Base-by-base conservation (phyloP, 1,140 invertebrate genomes). In the Ostrea denselamellosa region DNA sequence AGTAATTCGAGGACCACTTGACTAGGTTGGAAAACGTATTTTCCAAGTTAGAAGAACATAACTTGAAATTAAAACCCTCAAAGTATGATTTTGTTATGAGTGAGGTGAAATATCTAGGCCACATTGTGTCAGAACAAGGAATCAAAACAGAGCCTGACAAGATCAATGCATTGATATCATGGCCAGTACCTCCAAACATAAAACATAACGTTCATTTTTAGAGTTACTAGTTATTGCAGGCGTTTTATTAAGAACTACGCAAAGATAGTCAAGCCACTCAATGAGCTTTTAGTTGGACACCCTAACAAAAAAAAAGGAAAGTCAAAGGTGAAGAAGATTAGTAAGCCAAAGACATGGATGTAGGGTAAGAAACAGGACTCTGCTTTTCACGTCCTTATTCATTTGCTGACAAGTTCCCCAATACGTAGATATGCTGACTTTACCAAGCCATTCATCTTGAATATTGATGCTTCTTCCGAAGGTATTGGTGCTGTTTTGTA, bases 1-100 rank as follows among this genome's bases (percentile, higher is more conserved):
- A 52, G 9, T 84, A 85, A 65, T 90, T 90, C 87, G 62, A 90
- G 0, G 83, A 88, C 22, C 91, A 92, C 85, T 44, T 91, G 2
- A n/a, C 62, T 5, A 71, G 88, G 53, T 83, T 91, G 22, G 19
- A 56, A 28, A 22, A 87, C n/a, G 86, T 92, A 10, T 90, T 91
- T 53, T 14, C 87, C 14, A 86, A 82, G 17, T 54, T 92, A 0
- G 65, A 83, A 25, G 19, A 88, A 52, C 77, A 83, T 54, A 81
- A 83, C 22, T 51, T 91, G 2, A 89, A 53, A 8, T 52, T 90
- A 0, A 88, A 89, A 85, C 89, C 90, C 3, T 56, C 9, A 3
- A 91, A 91, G 85, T 90, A 89, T 86, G n/a, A 65, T 14, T 87
- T 87, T 53, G 56, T 58, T 34, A 14, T 17, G 12, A 84, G 28